Evolutionary conservation across 1,140 invertebrate species (phyloP), one percentile per base, ranked within the genome.

Genomic region (Chironomus striatipennis): DNA sequence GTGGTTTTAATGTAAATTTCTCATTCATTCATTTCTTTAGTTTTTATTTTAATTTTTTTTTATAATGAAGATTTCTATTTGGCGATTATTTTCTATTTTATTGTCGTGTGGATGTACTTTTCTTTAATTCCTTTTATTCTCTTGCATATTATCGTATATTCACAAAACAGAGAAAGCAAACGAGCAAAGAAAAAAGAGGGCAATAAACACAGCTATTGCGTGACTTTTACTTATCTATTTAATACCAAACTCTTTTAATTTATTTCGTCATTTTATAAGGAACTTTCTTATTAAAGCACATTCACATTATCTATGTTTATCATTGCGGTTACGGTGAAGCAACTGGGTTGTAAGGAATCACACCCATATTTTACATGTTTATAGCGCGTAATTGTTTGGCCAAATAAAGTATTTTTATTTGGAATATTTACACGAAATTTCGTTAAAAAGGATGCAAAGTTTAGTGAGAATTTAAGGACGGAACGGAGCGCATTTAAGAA

Each of bases 191-290:
- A n/a, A 15, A n/a, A 15, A n/a, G 47, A 57, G 12, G n/a, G 47
- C 47, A 57, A 57, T 57, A 57, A 57, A 57, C 47, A 57, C 47
- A 57, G 47, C n/a, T n/a, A 57, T 57, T 57, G 47, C 47, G 47
- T 57, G 47, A 57, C 47, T 57, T n/a, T 57, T 57, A 57, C 47
- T 57, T 57, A 57, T 57, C 47, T 57, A 57, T 57, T 57, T 57
- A 57, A 57, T 57, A 7, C 47, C 47, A 57, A 57, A 57, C 47
- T 57, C 47, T 57, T 57, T 57, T 57, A 57, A 57, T 57, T 57
- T 57, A 57, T 57, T 57, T 57, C 47, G 47, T 57, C 47, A 57
- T 57, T 57, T 34, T 57, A 57, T 15, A 57, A 57, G 12, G 12
- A 57, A 57, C 47, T 57, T 57, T 57, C n/a, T 57, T 57, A 12